phyloP scores from a whole-genome alignment of 2,797 vertebrate genomes.

The Chromobotia macracanthus region DNA sequence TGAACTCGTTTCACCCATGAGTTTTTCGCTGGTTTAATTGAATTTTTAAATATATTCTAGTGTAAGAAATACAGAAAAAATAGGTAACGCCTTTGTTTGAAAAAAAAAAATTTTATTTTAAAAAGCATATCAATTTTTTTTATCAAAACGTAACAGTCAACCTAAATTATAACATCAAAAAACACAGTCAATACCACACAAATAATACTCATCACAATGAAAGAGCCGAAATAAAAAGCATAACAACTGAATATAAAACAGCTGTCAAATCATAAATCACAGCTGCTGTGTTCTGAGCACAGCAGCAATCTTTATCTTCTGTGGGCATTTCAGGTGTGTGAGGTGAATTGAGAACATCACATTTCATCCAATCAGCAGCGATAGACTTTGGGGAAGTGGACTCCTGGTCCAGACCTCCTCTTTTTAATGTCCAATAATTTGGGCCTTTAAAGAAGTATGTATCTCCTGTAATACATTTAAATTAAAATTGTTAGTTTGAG shows the following conservation, averaged over 20 bases:
- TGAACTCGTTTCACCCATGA: background rate
- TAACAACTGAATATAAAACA: background rate
- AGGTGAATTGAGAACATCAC: constrained; percentile 60
- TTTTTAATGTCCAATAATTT: constrained; percentile 81
- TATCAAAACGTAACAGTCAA: no score
- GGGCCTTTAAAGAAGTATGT: constrained; percentile 85
- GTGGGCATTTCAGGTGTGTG: constrained; percentile 21
- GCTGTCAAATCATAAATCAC: background rate
- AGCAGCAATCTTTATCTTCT: constrained; percentile 61
- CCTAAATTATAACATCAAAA: background rate
- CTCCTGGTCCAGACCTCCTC: constrained; percentile 75
- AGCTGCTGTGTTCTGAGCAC: constrained; percentile 55
- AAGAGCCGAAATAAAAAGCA: constrained; percentile 14
- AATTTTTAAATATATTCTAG: no score
- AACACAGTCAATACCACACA: background rate
- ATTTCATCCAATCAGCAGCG: constrained; percentile 80
- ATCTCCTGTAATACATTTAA: constrained; percentile 70
- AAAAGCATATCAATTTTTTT: background rate
- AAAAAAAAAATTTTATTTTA: background rate
- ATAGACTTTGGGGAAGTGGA: constrained; percentile 71
- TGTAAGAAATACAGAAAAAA: background rate
- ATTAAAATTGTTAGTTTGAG: background rate
- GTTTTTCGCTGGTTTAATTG: no score
- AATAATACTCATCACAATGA: background rate
- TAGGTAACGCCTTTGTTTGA: background rate